Percentiles rank a stretch among this genome's conserved stretches.
Evolutionary conservation across 2,797 vertebrate species (phyloP).

Genomic region (Babyrousa celebensis): DNA sequence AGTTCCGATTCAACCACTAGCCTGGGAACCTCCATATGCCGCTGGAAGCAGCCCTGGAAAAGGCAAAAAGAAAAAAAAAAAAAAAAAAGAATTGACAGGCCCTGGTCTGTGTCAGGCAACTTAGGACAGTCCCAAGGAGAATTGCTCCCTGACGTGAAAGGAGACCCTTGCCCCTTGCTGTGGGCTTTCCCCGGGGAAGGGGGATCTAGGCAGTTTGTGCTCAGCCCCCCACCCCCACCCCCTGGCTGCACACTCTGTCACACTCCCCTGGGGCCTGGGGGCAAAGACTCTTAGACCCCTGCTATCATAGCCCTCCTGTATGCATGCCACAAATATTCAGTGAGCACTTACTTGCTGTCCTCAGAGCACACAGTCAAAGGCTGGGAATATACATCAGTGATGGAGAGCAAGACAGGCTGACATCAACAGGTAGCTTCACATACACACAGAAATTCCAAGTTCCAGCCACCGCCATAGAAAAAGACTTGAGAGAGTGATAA

Average conservation of each 20-base stretch:
- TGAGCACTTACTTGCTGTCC: not conserved
- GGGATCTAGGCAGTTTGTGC: not conserved
- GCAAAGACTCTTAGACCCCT: not conserved
- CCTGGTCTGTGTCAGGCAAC: not conserved
- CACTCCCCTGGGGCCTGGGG: not conserved
- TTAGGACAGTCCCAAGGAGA: not conserved
- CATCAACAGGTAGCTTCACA: not conserved
- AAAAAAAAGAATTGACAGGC: not conserved
- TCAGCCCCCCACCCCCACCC: constrained; percentile 48
- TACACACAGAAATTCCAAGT: not conserved
- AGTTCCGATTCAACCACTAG: no score
- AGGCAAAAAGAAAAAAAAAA: no score
- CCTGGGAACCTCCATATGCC: no score
- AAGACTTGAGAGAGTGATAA: not conserved
- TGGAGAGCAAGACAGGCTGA: not conserved
- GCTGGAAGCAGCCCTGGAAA: no score
- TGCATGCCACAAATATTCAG: not conserved
- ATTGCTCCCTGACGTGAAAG: not conserved
- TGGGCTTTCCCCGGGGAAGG: not conserved
- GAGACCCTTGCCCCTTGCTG: not conserved
- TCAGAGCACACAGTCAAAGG: not conserved
- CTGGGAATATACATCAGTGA: not conserved
- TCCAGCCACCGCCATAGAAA: not conserved
- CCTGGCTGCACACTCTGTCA: not conserved
- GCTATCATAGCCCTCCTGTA: no score